Evolutionary conservation across 2,113 vertebrate species (phyloP), one percentile per base, ranked within the genome.

Genomic region (Charadrius vociferus): DNA sequence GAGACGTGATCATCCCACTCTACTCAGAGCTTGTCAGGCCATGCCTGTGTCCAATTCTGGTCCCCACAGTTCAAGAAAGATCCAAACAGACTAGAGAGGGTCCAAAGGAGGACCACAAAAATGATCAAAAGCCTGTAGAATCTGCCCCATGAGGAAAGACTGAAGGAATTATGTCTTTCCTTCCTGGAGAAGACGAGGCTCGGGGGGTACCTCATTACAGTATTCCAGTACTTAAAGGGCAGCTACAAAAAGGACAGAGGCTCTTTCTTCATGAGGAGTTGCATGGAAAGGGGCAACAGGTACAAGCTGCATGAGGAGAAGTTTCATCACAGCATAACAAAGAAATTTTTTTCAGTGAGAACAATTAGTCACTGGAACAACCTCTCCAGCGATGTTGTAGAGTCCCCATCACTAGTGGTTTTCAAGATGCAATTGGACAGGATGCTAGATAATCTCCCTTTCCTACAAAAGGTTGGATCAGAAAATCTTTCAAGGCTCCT

Each of bases 21-120:
- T 36, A 41, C 29, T 52, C 34, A 71, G 8, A 1, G 1, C 6
- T 66, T 43, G 2, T 32, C 17, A 80, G 22, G 3, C 4, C 1
- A 1, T 29, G 6, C 6, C 29, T 81, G 2, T 23, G 21, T 61
- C 29, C 7, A 39, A 0, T 41, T 78, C 39, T 78, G 16, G 16
- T 55, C 6, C 9, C 12, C 32, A 47, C 13, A 61, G 14, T 21
- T 86, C 12, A 45, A 65, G 29, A 61, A 74, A 37, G 19, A 47
- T 4, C 5, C 12, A 73, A 32, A 21, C 3, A 50, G 26, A 37
- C 12, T 32, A 19, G 9, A 80, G 16, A 39, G 0, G 5, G 3
- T 67, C 26, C 26, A 43, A 43, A 81, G 10, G 2, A 84, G 19
- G 11, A 45, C 19, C 14, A 47, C 1, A 3, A 36, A 70, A 61